Conservation (phyloP, 2,797 vertebrate genomes). For the Syndactyla subalaris region DNA sequence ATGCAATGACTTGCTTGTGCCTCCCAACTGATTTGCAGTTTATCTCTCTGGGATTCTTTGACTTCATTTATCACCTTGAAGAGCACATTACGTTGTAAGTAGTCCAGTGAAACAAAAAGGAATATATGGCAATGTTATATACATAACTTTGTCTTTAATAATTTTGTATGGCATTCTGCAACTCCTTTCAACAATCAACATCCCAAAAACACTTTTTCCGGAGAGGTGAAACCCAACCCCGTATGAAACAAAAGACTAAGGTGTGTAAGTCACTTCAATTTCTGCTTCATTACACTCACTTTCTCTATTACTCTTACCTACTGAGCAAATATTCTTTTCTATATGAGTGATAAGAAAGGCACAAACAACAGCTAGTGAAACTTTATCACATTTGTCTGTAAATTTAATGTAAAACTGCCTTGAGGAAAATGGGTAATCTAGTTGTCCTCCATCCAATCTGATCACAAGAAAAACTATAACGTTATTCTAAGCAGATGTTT, state of each 20-base stretch:
- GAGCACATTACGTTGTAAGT: neutral
- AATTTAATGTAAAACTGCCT: neutral
- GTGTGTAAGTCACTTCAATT: neutral
- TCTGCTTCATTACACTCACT: neutral
- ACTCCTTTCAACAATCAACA: neutral
- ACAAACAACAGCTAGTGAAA: neutral
- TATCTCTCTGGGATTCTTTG: neutral
- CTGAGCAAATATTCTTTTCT: neutral
- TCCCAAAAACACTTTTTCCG: neutral
- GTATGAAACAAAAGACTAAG: neutral
- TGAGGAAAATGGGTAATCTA: neutral
- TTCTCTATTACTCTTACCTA: neutral
- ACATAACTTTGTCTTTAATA: neutral
- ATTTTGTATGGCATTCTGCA: fast-evolving
- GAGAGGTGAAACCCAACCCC: neutral
- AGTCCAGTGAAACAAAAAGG: neutral
- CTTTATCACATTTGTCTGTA: neutral
- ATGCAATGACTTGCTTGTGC: neutral
- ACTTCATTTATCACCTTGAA: neutral
- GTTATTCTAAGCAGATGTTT: constrained; percentile 26
- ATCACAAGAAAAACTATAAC: neutral
- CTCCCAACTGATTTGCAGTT: neutral
- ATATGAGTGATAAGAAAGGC: neutral
- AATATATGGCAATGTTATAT: neutral
- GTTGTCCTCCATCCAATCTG: neutral